Percentiles rank a stretch among this genome's conserved stretches.
Conservation (phyloP, 1,140 invertebrate genomes). For the Bombus breviceps region DNA sequence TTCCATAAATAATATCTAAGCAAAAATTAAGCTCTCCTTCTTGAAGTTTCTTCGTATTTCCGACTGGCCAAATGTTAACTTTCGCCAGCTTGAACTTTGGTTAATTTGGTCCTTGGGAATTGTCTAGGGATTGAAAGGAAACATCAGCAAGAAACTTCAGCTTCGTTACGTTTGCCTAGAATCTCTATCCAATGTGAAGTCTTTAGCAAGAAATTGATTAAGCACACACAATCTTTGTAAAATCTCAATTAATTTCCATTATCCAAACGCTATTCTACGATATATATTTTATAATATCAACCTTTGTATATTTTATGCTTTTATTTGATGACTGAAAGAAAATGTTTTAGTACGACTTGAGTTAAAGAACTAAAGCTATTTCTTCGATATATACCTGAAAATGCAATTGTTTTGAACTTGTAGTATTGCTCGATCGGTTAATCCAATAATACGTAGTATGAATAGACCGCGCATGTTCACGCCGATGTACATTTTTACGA, state of each 20-base stretch:
- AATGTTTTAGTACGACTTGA: no score
- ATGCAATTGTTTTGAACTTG: no score
- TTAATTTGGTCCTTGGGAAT: background rate
- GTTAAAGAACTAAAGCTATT: no score
- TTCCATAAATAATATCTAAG: background rate
- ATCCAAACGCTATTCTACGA: no score
- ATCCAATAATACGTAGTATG: no score
- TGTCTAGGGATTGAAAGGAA: background rate
- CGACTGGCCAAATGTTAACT: background rate
- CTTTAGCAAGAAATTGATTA: background rate
- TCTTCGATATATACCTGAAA: no score
- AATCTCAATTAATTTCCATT: no score
- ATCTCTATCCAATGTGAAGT: background rate
- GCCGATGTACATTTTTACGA: background rate
- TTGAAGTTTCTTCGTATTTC: background rate
- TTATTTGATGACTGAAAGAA: no score
- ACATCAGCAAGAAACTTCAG: background rate
- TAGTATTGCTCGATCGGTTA: no score
- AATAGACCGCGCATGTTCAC: background rate
- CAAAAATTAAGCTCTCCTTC: background rate
- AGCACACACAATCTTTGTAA: no score
- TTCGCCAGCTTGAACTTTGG: background rate
- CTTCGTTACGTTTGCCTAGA: background rate
- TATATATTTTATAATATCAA: no score
- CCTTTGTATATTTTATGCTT: no score